Percentiles rank a stretch among this genome's conserved stretches.
Evolutionary conservation across 2,797 vertebrate species (phyloP).

Genomic region (Aselliscus stoliczkanus): DNA sequence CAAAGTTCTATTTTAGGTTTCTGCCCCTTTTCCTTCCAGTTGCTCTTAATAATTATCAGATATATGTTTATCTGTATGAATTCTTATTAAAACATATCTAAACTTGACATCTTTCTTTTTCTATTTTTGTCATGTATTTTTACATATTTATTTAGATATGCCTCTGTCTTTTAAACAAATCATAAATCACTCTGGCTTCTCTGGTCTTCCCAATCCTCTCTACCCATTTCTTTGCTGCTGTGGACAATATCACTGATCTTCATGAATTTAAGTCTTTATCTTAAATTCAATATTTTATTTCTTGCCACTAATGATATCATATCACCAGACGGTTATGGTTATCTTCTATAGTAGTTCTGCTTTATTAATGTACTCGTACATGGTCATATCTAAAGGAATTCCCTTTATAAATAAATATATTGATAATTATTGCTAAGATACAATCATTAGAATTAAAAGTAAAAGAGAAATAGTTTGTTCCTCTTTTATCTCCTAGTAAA

Average conservation of each 20-base stretch:
- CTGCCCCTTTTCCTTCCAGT: background rate
- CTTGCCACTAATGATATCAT: background rate
- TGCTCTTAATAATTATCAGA: background rate
- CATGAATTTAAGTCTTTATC: background rate
- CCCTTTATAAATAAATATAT: background rate
- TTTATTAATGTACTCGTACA: background rate
- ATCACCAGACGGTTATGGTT: background rate
- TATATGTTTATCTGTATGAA: background rate
- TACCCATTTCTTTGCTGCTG: background rate
- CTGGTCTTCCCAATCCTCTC: background rate
- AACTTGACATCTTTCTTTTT: background rate
- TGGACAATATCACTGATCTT: background rate
- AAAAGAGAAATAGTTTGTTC: background rate
- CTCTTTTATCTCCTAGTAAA: background rate
- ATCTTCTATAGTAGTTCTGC: constrained; percentile 4
- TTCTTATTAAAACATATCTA: background rate
- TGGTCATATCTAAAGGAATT: background rate
- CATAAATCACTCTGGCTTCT: background rate
- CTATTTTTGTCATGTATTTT: background rate
- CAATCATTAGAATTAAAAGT: background rate
- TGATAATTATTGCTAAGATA: background rate
- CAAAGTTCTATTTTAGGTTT: background rate
- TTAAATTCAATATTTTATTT: constrained; percentile 12
- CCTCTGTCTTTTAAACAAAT: background rate
- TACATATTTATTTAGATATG: background rate